A percentile compares a stretch with the other conserved stretches of the same genome.
Conservation (phyloP, 2,797 vertebrate genomes). For the Thunnus albacares region DNA sequence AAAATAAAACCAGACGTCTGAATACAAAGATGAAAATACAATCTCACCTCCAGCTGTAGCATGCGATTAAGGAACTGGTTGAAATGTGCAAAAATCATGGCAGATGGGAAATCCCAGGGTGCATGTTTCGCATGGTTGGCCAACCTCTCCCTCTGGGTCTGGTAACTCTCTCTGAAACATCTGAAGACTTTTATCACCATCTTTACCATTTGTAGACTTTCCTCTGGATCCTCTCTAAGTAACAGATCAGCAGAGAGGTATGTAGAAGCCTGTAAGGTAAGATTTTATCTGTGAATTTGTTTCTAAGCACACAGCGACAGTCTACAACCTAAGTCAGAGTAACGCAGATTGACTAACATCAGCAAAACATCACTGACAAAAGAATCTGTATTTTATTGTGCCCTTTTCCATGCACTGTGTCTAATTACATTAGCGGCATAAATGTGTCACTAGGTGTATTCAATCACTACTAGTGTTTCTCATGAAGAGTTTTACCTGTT, state of each 20-base stretch:
- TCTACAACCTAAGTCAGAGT: constrained; percentile 1
- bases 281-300: constrained; percentile 9
- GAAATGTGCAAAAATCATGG: constrained; percentile 87
- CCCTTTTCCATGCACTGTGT: neutral
- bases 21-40: constrained; percentile 8
- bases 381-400: neutral
- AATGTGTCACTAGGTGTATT: neutral
- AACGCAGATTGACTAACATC: neutral
- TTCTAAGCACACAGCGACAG: neutral
- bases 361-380: neutral
- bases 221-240: constrained; percentile 86
- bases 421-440: neutral
- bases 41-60: constrained; percentile 87
- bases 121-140: constrained; percentile 76
- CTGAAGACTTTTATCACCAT: constrained; percentile 78
- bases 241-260: constrained; percentile 86
- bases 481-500: constrained; percentile 79
- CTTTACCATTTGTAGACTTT: constrained; percentile 85
- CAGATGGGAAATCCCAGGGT: constrained; percentile 89
- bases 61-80: constrained; percentile 84
- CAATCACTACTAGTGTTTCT: neutral
- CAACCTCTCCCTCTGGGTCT: constrained; percentile 82
- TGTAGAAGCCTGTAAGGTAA: constrained; percentile 76
- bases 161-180: constrained; percentile 85
- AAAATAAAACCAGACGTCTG: neutral